These are phyloP conservation scores for Gonocerus acuteangulatus DNA, from an alignment of 2,888 invertebrate genomes.

Conservation along the genomic window DNA sequence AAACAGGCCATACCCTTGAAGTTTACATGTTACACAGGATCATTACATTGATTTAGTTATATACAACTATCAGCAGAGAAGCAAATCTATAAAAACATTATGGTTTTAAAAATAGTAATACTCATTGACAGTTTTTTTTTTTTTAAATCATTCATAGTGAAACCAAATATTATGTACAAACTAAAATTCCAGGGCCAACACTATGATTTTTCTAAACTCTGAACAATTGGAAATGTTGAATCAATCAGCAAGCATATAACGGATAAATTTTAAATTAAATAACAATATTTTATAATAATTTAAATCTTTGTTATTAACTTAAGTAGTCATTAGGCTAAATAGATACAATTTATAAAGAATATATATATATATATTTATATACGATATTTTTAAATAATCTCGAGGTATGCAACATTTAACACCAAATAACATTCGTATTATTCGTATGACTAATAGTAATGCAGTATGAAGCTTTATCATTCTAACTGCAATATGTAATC, in stretches of 20 bases:
- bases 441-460: slow-evolving; percentile 20
- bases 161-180: slow-evolving; percentile 15
- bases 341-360: slow-evolving; percentile 4
- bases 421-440: slow-evolving; percentile 20
- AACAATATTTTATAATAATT: slow-evolving; percentile 6
- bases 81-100: slow-evolving; percentile 7
- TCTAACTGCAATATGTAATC: slow-evolving; percentile 11
- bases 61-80: slow-evolving; percentile 21
- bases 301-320: slow-evolving; percentile 2
- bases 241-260: slow-evolving; percentile 1
- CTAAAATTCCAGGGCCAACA: slow-evolving; percentile 14
- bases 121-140: slow-evolving; percentile 7
- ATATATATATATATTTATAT: slow-evolving; percentile 9
- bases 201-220: slow-evolving; percentile 4
- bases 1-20: slow-evolving; percentile 13
- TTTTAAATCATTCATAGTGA: slow-evolving; percentile 7
- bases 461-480: slow-evolving; percentile 15
- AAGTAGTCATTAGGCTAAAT: slow-evolving; percentile 13
- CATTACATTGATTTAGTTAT: slow-evolving; percentile 20
- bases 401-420: slow-evolving; percentile 18
- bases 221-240: neutral
- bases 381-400: slow-evolving; percentile 7
- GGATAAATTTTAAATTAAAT: slow-evolving; percentile 8
- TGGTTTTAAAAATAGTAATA: slow-evolving; percentile 19
- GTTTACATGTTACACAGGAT: slow-evolving; percentile 20